Percentiles rank a stretch among this genome's conserved stretches.
phyloP scores from a whole-genome alignment of 2,797 vertebrate genomes.

The Phataginus tetradactyla region DNA sequence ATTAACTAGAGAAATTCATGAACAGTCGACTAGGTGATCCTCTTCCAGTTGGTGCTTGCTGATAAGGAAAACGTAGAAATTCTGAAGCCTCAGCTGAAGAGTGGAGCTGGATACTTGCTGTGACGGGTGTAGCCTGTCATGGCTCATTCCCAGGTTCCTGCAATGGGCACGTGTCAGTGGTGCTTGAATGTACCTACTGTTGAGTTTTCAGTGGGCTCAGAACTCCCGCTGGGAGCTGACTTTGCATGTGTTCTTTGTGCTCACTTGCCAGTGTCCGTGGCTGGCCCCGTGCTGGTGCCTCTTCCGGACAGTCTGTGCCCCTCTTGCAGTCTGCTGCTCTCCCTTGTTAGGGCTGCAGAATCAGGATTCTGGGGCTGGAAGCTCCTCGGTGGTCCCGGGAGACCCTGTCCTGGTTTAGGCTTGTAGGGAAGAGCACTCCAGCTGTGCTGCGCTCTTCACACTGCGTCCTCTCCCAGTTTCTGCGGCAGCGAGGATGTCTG shows the following conservation, averaged over 20 bases:
- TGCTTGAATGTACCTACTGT: fast-evolving
- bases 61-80: neutral
- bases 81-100: fast-evolving
- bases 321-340: too few species aligned
- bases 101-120: neutral
- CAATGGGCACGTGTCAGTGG: fast-evolving
- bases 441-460: fast-evolving
- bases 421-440: neutral
- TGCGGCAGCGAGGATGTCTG: neutral
- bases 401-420: neutral
- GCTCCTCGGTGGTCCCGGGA: neutral
- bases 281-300: fast-evolving
- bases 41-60: too few species aligned
- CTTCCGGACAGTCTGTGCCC: too few species aligned
- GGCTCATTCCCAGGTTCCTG: neutral
- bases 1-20: fast-evolving
- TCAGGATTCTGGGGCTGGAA: neutral
- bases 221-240: neutral
- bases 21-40: too few species aligned
- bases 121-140: fast-evolving
- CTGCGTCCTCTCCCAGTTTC: neutral
- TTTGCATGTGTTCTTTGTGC: fast-evolving
- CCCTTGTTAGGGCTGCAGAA: fast-evolving
- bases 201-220: neutral
- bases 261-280: fast-evolving